A percentile compares a stretch with the other conserved stretches of the same genome.
Conservation (phyloP, 1,140 invertebrate species). For the Lethocerus indicus region DNA sequence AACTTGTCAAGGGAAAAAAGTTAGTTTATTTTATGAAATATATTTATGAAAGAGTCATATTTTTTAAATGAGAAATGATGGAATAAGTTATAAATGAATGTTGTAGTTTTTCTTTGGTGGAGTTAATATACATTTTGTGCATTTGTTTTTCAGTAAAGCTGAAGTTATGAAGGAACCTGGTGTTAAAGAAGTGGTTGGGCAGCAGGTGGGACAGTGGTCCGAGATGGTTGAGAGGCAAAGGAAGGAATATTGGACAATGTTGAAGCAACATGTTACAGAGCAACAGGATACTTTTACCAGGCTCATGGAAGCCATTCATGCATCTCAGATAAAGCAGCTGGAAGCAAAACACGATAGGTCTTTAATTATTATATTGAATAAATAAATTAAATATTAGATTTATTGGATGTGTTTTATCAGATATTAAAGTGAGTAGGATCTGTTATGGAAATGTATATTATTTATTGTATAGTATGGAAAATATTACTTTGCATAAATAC, state of each 20-base stretch:
- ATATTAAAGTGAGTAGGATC: no score
- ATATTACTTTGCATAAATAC: no score
- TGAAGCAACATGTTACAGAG: constrained; percentile 66
- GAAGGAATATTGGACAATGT: constrained; percentile 78
- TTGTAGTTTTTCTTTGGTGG: background rate
- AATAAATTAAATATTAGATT: no score
- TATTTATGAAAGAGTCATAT: no score
- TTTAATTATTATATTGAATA: no score
- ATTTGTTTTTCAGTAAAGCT: constrained; percentile 41
- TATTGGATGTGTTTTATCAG: no score
- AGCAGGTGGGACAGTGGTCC: constrained; percentile 90
- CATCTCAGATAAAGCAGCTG: constrained; percentile 75
- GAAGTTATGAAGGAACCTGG: constrained; percentile 61
- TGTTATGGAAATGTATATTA: no score
- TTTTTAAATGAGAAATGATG: background rate
- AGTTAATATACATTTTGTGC: background rate
- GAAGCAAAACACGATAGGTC: constrained; percentile 77
- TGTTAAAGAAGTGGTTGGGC: constrained; percentile 62
- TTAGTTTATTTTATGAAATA: constrained; percentile 26
- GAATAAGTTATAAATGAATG: background rate
- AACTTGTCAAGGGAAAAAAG: constrained; percentile 85
- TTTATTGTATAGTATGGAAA: no score
- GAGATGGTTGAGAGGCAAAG: constrained; percentile 75
- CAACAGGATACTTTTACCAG: constrained; percentile 71
- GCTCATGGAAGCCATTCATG: constrained; percentile 72